Conservation (phyloP, 2,113 vertebrate species). For the Heterocephalus glaber region DNA sequence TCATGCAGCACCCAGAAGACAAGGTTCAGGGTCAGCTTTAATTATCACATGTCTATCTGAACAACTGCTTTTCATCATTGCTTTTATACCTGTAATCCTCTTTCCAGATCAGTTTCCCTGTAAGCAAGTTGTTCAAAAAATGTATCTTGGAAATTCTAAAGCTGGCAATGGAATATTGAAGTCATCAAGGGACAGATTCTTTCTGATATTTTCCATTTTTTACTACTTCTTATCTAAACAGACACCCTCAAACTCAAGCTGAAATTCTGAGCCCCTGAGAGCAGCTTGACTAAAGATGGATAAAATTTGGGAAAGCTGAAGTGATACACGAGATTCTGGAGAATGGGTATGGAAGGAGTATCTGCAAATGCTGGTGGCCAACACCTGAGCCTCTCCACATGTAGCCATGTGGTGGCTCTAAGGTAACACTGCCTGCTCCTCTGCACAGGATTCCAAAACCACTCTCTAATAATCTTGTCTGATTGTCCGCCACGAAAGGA, state of each 20-base stretch:
- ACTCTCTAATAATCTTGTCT: neutral
- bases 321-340: neutral
- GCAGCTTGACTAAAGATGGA: neutral
- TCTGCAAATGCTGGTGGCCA: rapidly evolving
- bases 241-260: neutral
- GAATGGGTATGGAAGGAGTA: rapidly evolving
- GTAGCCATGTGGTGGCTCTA: rapidly evolving
- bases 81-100: neutral
- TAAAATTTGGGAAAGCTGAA: neutral
- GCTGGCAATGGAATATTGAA: neutral
- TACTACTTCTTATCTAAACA: neutral
- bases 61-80: neutral
- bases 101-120: slow-evolving; percentile 43
- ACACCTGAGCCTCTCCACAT: no score
- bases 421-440: rapidly evolving
- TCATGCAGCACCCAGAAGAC: neutral
- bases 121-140: neutral
- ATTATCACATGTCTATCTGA: neutral
- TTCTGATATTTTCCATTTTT: neutral
- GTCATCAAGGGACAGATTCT: neutral
- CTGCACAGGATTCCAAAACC: neutral
- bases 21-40: neutral
- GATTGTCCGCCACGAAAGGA: neutral
- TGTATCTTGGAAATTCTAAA: neutral
- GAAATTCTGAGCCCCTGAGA: neutral